Evolutionary conservation across 2,113 vertebrate genomes (phyloP).

Genomic region (Laticauda laticaudata): DNA sequence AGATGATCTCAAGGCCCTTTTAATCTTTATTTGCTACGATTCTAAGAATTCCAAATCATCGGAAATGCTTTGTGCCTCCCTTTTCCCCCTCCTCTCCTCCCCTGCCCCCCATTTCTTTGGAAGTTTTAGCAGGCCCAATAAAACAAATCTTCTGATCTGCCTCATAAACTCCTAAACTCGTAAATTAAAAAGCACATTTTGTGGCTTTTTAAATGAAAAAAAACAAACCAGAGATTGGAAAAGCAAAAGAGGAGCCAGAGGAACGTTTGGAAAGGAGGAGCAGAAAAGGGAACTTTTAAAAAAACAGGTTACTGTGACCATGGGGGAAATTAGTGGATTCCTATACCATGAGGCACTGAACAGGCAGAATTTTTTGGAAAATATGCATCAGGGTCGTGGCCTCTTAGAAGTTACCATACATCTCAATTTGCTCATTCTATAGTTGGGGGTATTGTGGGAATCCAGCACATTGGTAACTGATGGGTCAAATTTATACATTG

Average conservation of each 20-base stretch:
- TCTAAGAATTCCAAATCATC: neutral
- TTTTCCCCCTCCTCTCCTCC: fast-evolving
- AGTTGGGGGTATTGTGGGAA: neutral
- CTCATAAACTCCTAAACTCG: neutral
- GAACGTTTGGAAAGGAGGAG: neutral
- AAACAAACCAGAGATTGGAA: neutral
- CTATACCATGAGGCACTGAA: neutral
- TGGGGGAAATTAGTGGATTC: neutral
- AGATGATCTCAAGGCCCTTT: neutral
- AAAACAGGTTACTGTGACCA: too few species aligned
- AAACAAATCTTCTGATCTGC: neutral
- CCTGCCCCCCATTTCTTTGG: neutral
- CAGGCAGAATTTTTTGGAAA: neutral
- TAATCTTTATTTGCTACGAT: neutral
- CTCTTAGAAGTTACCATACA: neutral
- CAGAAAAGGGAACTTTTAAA: neutral
- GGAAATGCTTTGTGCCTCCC: neutral
- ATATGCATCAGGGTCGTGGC: neutral
- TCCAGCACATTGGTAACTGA: neutral
- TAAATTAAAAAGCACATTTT: neutral
- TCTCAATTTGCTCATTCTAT: neutral
- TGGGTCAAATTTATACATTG: too few species aligned
- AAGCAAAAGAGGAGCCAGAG: neutral
- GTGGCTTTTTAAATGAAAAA: neutral
- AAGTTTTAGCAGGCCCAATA: neutral